A percentile compares a stretch with the other conserved stretches of the same genome.
Evolutionary conservation across 1,140 invertebrate genomes (phyloP).

Genomic region (Oedothorax gibbosus): DNA sequence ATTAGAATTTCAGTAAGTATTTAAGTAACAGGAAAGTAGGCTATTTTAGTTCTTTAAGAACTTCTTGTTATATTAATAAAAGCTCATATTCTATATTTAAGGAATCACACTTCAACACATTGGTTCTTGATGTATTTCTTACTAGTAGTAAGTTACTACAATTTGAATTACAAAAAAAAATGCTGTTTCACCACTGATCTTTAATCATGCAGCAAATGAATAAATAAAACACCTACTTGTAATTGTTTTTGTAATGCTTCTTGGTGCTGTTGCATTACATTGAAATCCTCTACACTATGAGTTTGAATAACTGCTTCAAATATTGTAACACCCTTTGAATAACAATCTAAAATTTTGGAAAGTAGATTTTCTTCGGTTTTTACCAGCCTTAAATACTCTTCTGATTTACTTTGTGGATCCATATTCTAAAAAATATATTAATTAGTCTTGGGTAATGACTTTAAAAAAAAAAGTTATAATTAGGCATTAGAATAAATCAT

Average conservation of each 20-base stretch:
- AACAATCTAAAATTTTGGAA: slow-evolving; percentile 20
- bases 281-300: background rate
- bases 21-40: too few species aligned
- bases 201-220: background rate
- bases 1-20: too few species aligned
- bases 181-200: background rate
- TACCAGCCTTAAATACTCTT: background rate
- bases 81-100: background rate
- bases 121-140: background rate
- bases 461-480: background rate
- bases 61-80: background rate
- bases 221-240: background rate
- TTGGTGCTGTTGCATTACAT: background rate
- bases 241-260: slow-evolving; percentile 1
- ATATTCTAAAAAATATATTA: slow-evolving; percentile 1
- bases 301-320: background rate
- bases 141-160: background rate
- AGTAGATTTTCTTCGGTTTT: slow-evolving; percentile 29
- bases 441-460: background rate
- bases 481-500: background rate
- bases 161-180: background rate
- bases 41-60: too few species aligned
- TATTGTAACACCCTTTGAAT: background rate
- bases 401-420: too few species aligned
- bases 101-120: background rate